Conservation (phyloP, 2,888 invertebrate genomes). For the Imbricaverruca yamaguchii region DNA sequence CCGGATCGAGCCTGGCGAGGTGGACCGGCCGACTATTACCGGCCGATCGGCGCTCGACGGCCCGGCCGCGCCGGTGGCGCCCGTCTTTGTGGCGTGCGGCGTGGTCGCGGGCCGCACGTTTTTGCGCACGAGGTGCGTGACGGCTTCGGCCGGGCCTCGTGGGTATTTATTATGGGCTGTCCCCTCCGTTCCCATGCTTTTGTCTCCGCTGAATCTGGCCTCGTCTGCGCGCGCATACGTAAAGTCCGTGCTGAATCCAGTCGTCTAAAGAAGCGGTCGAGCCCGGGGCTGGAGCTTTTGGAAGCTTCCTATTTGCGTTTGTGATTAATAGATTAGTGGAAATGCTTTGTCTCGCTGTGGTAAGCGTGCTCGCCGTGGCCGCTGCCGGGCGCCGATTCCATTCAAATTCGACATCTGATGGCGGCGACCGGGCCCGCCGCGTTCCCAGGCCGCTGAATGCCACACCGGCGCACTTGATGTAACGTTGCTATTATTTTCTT, state of each 20-base stretch:
- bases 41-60: neutral
- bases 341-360: neutral
- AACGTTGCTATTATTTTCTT: slow-evolving; percentile 16
- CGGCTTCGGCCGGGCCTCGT: neutral
- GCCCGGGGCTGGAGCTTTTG: neutral
- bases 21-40: neutral
- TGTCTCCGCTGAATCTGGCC: slow-evolving; percentile 11
- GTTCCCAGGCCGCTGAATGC: slow-evolving; percentile 9
- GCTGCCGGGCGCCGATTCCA: neutral
- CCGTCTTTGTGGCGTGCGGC: neutral
- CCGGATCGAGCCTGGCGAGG: neutral
- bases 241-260: neutral
- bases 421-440: neutral
- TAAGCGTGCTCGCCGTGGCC: neutral
- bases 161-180: slow-evolving; percentile 14
- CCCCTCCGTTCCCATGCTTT: slow-evolving; percentile 16
- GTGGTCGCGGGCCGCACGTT: neutral
- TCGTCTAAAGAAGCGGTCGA: slow-evolving; percentile 2
- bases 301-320: neutral
- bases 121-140: slow-evolving; percentile 7
- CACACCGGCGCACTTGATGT: slow-evolving; percentile 5
- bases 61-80: neutral
- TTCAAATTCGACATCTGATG: neutral
- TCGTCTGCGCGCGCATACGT: neutral
- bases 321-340: slow-evolving; percentile 11